Base-by-base conservation (phyloP, 2,888 invertebrate genomes). In the Pterobdella sp. region DNA sequence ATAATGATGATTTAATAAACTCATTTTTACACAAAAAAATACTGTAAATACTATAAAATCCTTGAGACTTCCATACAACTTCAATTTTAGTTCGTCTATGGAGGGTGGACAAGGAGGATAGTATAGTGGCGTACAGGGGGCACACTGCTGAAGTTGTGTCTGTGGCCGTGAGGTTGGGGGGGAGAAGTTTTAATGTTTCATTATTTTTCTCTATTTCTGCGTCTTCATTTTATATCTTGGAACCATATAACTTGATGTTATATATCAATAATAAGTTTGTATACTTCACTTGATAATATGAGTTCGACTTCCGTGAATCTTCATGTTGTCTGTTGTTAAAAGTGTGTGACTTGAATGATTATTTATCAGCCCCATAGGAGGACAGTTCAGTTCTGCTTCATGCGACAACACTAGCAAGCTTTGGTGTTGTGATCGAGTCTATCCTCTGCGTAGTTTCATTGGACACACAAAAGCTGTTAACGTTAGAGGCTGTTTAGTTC, bases 41-140 rank as follows among this genome's bases (percentile, higher is more conserved):
- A n/a, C n/a, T n/a, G n/a, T n/a, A n/a, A n/a, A n/a, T n/a, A n/a
- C n/a, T n/a, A n/a, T n/a, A n/a, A n/a, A n/a, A n/a, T n/a, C n/a
- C n/a, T n/a, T n/a, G n/a, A n/a, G n/a, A n/a, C n/a, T n/a, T n/a
- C n/a, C n/a, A n/a, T n/a, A n/a, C n/a, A n/a, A n/a, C n/a, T n/a
- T 26, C 35, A 3, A 14, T 29, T 32, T 22, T 80, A 84, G 86
- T 96, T 66, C 87, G 98, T 35, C 85, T 99, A 71, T 99, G 98
- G 98, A 94, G 94, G 56, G 85, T 97, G 68, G 91, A 93, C 78
- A 92, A 92, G 37, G 94, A 94, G 92, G 91, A 91, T 0, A 96
- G 95, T 82, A 87, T 95, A 63, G 95, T 93, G 4, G 90, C 91
- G 73, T 97, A 93, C 76, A 87, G 89, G 79, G 94, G 94, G 37